Percentiles rank a stretch among this genome's conserved stretches.
phyloP scores from a whole-genome alignment of 2,113 vertebrate genomes.

The human (Homo sapiens) region GRCh38 chr4:180258501-180259000 shows the following conservation, averaged over 20 bases:
- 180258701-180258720: not conserved
- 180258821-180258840: not conserved
- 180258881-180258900: no score
- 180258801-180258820: not conserved
- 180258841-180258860: not conserved
- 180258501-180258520: not conserved
- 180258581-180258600: not conserved
- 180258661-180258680: not conserved
- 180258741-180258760: not conserved
- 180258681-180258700: not conserved
- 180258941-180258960: no score
- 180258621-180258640: not conserved
- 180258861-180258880: not conserved
- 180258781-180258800: not conserved
- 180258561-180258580: not conserved
- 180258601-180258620: not conserved
- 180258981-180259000: no score
- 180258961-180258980: no score
- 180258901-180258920: no score
- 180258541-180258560: not conserved
- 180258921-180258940: no score
- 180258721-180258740: not conserved
- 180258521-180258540: not conserved
- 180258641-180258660: not conserved
- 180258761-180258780: not conserved